These are phyloP conservation scores for Alexandromys oeconomus DNA, from an alignment of 2,797 vertebrate species.

Conservation along the genomic window DNA sequence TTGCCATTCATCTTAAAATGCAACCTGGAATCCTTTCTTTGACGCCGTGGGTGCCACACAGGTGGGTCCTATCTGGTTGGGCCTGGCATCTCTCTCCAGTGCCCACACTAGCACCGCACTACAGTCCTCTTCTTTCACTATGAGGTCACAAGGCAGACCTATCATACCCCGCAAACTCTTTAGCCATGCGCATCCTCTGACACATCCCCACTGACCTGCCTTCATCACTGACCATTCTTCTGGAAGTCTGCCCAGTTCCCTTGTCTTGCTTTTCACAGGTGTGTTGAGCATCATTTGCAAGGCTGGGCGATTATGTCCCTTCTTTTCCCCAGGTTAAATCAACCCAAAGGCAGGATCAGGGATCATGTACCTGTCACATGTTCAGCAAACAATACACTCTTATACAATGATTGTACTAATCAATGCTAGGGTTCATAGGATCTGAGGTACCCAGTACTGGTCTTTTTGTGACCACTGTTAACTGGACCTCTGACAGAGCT, in stretches of 20 bases:
- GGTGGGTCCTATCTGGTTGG: not conserved
- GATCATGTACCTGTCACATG: not conserved
- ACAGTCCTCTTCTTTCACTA: not conserved
- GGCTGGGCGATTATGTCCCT: not conserved
- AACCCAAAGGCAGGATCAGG: not conserved
- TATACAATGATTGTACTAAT: not conserved
- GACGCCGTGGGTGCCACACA: not conserved
- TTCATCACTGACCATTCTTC: not conserved
- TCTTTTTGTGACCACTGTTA: not conserved
- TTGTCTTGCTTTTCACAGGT: not conserved
- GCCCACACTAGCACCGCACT: not conserved
- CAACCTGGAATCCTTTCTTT: not conserved
- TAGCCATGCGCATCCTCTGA: not conserved
- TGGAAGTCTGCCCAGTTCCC: not conserved
- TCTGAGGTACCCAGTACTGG: not conserved
- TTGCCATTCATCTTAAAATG: not conserved
- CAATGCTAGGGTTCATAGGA: not conserved
- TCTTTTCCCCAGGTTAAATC: not conserved
- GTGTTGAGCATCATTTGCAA: not conserved
- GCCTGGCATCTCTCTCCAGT: not conserved
- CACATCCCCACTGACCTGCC: too few species aligned
- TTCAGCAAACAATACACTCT: not conserved
- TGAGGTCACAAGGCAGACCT: not conserved
- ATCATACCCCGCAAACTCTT: not conserved
- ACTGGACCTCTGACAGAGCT: not conserved